A percentile compares a stretch with the other conserved stretches of the same genome.
Conservation (phyloP, 2,888 invertebrate genomes). For the Drosophila subquinaria region DNA sequence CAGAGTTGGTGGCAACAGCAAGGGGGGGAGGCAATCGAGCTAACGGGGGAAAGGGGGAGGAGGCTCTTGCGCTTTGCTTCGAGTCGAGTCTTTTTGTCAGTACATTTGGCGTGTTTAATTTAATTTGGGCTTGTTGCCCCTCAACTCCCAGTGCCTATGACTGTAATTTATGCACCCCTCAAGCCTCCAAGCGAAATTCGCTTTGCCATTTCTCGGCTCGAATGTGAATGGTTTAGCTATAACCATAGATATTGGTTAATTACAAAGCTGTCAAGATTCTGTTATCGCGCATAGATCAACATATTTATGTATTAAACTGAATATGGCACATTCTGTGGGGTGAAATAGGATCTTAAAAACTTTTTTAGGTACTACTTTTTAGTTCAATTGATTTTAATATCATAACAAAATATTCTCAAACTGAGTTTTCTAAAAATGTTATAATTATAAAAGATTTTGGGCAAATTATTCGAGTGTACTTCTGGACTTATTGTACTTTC, state of each 20-base stretch:
- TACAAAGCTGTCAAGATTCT: conserved; percentile 55
- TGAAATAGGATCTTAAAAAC: conserved; percentile 15
- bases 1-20: conserved; percentile 20
- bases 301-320: conserved; percentile 37
- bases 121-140: conserved; percentile 40
- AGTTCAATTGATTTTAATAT: neutral
- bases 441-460: neutral
- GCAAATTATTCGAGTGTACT: too few relatives aligned
- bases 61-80: conserved; percentile 7
- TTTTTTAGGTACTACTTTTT: neutral
- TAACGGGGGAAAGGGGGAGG: neutral
- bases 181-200: neutral
- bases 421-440: neutral
- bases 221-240: conserved; percentile 53
- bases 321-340: conserved; percentile 3
- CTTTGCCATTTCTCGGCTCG: conserved; percentile 26
- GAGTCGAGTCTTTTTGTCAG: conserved; percentile 27
- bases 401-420: neutral
- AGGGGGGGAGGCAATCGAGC: neutral
- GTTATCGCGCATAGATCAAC: conserved; percentile 48
- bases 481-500: too few relatives aligned
- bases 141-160: conserved; percentile 35
- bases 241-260: conserved; percentile 69
- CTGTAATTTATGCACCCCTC: conserved; percentile 70
- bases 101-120: conserved; percentile 52